A percentile compares a stretch with the other conserved stretches of the same genome.
Evolutionary conservation across 2,888 invertebrate genomes (phyloP).

Genomic region (Dorcus hopei): DNA sequence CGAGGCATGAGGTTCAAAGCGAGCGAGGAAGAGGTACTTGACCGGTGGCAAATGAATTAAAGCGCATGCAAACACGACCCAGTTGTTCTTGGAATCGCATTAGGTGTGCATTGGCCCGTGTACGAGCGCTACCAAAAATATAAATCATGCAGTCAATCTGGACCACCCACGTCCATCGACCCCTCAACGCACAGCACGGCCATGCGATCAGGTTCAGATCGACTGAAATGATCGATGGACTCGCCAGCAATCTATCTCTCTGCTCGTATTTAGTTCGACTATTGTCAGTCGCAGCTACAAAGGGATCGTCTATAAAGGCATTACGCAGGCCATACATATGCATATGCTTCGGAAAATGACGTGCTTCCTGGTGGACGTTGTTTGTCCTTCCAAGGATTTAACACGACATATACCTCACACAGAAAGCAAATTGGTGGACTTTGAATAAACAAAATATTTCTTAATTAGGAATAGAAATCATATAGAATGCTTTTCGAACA

Average conservation of each 20-base stretch:
- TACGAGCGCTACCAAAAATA: not conserved
- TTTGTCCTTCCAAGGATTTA: too few relatives aligned
- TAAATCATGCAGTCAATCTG: slow-evolving; percentile 18
- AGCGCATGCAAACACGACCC: not conserved
- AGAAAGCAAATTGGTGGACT: too few relatives aligned
- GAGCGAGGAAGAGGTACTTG: not conserved
- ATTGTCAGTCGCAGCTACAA: slow-evolving; percentile 38
- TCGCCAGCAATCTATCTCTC: slow-evolving; percentile 43
- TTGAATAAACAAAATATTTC: too few relatives aligned
- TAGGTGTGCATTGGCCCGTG: not conserved
- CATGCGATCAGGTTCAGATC: slow-evolving; percentile 42
- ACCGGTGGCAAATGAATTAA: not conserved
- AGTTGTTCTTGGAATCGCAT: not conserved
- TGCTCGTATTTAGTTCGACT: slow-evolving; percentile 36
- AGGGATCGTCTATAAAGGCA: not conserved
- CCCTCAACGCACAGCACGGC: slow-evolving; percentile 12
- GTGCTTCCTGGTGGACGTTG: too few relatives aligned
- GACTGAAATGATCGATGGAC: slow-evolving; percentile 45
- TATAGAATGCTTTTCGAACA: too few relatives aligned
- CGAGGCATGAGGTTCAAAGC: too few relatives aligned
- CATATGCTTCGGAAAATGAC: too few relatives aligned
- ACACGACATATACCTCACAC: too few relatives aligned
- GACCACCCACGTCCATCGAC: slow-evolving; percentile 22
- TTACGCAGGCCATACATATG: too few relatives aligned
- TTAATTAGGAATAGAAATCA: too few relatives aligned